Evolutionary conservation across 2,797 vertebrate species (phyloP), one percentile per base, ranked within the genome.

Genomic region (Thaleichthys pacificus): DNA sequence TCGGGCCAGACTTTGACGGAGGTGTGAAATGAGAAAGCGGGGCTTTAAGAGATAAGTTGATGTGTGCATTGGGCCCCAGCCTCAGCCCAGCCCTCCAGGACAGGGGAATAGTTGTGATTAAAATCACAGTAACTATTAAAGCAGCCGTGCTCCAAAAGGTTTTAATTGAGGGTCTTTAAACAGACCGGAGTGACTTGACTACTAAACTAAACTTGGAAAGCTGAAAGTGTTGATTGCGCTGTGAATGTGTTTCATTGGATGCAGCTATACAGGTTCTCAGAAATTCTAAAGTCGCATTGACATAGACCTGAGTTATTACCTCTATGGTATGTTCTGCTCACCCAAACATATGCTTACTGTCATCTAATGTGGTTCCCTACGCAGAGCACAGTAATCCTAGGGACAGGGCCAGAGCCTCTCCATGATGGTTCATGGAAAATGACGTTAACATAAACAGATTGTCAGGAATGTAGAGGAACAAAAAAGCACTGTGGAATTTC

Each of bases 31-130:
- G 91, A 91, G 90, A 91, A 66, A 87, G 77, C 78, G 78, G 86
- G 86, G 89, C 86, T 91, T 89, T 90, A 88, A 85, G 87, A 90
- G 89, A 90, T 90, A 87, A 90, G 91, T 91, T 91, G 89, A 91
- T 91, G 88, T 88, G 88, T 81, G 84, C 86, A 81, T 71, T 71
- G 87, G 89, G 85, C 88, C 87, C 24, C 58, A 19, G 89, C 84
- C 87, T 86, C 42, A 61, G 21, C 24, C 58, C 15, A 86, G 84
- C 89, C 91, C 89, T 90, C 80, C 82, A 86, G 89, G 89, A 90
- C 89, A 90, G 77, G 70, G 86, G 84, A 86, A 91, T n/a, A 72
- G 86, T 79, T 71, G 86, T 92, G 92, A 92, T 93, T 92, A 92
- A 90, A 92, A 92, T 92, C 89, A 86, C 84, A 87, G 87, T 87